Evolutionary conservation across 2,113 vertebrate genomes (phyloP), one percentile per base, ranked within the genome.

Genomic region (Nothocercus julius): DNA sequence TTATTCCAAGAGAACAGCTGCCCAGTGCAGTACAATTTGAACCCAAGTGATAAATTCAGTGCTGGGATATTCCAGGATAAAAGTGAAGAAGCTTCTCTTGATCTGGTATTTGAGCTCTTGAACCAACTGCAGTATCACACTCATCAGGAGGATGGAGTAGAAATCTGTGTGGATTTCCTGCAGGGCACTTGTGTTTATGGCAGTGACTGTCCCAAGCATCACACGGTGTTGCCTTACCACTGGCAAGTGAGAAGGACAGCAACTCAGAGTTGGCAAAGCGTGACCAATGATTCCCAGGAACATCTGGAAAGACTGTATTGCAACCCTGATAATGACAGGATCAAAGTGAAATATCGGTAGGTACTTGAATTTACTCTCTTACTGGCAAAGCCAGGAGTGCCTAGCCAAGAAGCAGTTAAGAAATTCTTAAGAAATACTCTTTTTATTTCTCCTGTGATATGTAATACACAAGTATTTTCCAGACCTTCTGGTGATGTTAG

Each of bases 281-380:
- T 99, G 84, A 98, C 98, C 62, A 99, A 99, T 67, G 99, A 99
- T 88, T 98, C 99, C 74, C 99, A 99, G 98, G 99, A 99, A 95
- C 99, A 99, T 95, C 98, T 99, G 98, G 99, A 99, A 96, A 98
- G 99, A 96, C 99, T 99, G 72, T 99, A 99, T 97, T 99, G 99
- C 98, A 99, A 99, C 97, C 99, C 99, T 32, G 99, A 99, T 98
- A 99, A 99, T 45, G 99, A 99, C 61, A 98, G 98, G 94, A 98
- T 99, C 98, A 98, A 98, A 97, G 98, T 99, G 95, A 99, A 98
- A 79, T 99, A 98, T 91, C 97, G 99, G 99, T 99, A 98, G 98
- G 99, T 99, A 91, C 42, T 51, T 54, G 17, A 21, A 14, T 95
- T 79, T 36, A 62, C 38, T 87, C 34, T 34, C 42, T 70, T 38